phyloP scores from a whole-genome alignment of 2,113 vertebrate species.

The Clupea harengus region DNA sequence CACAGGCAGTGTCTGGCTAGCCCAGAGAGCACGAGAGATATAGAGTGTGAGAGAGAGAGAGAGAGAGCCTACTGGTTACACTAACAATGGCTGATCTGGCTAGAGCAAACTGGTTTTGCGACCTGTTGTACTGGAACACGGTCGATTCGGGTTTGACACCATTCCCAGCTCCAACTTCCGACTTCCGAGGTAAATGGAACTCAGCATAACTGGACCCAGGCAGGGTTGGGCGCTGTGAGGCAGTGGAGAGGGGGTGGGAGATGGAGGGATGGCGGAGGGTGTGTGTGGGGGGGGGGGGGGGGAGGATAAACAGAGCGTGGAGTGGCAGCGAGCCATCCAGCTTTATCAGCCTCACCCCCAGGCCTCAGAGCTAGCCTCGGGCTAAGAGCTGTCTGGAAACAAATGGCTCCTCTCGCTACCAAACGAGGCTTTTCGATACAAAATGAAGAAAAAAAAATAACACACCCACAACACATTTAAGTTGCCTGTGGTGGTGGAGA shows the following conservation, averaged over 20 bases:
- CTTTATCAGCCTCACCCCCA: background rate
- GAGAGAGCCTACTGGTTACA: too few relatives aligned
- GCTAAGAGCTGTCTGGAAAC: conserved; percentile 1
- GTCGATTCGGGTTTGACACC: background rate
- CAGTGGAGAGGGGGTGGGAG: background rate
- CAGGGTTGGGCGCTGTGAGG: background rate
- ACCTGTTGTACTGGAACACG: too few relatives aligned
- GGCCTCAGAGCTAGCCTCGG: background rate
- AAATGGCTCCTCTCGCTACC: background rate
- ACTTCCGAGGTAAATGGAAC: too few relatives aligned
- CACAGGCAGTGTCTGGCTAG: too few relatives aligned
- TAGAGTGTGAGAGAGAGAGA: too few relatives aligned
- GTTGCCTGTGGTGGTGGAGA: background rate
- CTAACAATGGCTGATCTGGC: too few relatives aligned
- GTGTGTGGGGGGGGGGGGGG: background rate
- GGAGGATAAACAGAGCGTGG: background rate
- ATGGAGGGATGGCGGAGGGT: background rate
- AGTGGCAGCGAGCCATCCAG: conserved; percentile 12
- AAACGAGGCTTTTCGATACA: background rate
- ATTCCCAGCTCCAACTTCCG: background rate
- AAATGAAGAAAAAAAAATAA: background rate
- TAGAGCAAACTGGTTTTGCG: too few relatives aligned
- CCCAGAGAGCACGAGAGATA: too few relatives aligned
- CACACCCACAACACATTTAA: background rate
- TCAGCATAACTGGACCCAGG: background rate